Conservation (phyloP, 53 echinoderm and acorn worm genomes). For the Paelopatides confundens region DNA sequence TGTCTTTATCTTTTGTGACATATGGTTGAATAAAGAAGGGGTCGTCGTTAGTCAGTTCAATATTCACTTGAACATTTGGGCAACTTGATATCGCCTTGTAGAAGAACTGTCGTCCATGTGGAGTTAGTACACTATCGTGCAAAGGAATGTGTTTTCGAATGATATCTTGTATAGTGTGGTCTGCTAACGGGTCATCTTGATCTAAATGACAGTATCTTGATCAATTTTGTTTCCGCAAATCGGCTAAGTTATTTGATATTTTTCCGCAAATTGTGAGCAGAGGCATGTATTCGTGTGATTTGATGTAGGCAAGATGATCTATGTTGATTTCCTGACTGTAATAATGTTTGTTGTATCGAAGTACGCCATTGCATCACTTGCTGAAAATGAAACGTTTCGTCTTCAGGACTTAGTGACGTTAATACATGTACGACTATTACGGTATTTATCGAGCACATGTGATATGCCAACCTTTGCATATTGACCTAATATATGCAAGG, state of each 20-base stretch:
- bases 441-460: not conserved
- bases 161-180: not conserved
- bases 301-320: not conserved
- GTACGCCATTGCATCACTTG: not conserved
- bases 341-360: not conserved
- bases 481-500: not conserved
- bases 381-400: not conserved
- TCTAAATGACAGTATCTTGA: not conserved
- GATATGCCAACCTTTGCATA: not conserved
- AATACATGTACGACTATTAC: not conserved
- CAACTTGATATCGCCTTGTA: constrained; percentile 12
- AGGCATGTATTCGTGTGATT: no score
- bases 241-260: not conserved
- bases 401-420: not conserved
- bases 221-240: not conserved
- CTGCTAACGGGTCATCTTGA: not conserved
- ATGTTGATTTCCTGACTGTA: not conserved
- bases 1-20: constrained; percentile 11
- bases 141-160: not conserved
- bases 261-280: no score
- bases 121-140: not conserved
- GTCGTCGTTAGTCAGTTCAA: constrained; percentile 2
- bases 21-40: constrained; percentile 51
- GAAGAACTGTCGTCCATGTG: not conserved
- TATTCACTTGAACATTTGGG: constrained; percentile 40